Conservation (phyloP, 2,797 vertebrate species). For the Aplochiton taeniatus region DNA sequence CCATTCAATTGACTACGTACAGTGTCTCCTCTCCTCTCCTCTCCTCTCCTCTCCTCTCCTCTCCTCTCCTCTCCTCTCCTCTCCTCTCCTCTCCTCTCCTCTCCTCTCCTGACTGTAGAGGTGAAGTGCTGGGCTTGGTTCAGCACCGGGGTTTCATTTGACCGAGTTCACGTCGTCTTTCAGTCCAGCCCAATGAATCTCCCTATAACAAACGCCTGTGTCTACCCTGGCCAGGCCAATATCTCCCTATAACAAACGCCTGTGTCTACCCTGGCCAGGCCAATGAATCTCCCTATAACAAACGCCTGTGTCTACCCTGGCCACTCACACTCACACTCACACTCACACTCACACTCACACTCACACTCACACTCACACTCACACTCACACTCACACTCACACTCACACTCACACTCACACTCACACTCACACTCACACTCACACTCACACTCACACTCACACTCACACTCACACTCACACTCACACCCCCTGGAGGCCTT, state of each 20-base stretch:
- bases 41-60: no score
- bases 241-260: constrained; percentile 6
- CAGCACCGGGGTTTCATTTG: no score
- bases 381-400: constrained; percentile 25
- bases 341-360: background rate
- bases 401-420: constrained; percentile 15
- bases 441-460: background rate
- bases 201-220: constrained; percentile 13
- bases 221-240: constrained; percentile 16
- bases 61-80: constrained; percentile 1
- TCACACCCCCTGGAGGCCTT: constrained; percentile 14
- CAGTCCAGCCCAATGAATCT: constrained; percentile 13
- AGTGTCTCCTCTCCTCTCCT: no score
- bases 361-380: background rate
- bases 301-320: constrained; percentile 23
- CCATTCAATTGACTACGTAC: no score
- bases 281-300: background rate
- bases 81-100: background rate
- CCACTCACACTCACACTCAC: constrained; percentile 4
- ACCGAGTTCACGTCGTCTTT: constrained; percentile 1
- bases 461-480: constrained; percentile 13
- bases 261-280: constrained; percentile 25
- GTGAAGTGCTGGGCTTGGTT: background rate
- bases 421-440: background rate
- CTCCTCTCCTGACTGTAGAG: background rate